A percentile compares a stretch with the other conserved stretches of the same genome.
Conservation (phyloP, 2,888 invertebrate genomes). For the Neoitamus cyanurus region DNA sequence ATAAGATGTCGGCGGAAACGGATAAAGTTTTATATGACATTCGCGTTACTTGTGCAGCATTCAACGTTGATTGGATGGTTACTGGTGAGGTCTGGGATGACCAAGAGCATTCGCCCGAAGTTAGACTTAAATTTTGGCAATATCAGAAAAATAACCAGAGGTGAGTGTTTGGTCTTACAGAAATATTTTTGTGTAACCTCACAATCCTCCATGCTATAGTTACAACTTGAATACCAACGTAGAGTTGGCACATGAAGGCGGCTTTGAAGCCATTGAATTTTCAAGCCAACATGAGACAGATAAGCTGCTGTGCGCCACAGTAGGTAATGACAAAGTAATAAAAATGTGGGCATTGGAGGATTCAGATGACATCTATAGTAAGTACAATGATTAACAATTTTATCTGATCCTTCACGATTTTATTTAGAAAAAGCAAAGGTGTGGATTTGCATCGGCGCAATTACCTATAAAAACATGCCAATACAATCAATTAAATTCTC, state of each 20-base stretch:
- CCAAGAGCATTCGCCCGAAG: conserved; percentile 70
- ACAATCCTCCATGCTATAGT: conserved; percentile 65
- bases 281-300: conserved; percentile 68
- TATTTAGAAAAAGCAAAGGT: conserved; percentile 68
- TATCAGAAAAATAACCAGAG: conserved; percentile 71
- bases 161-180: conserved; percentile 62
- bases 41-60: conserved; percentile 74
- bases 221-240: conserved; percentile 78
- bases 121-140: conserved; percentile 81
- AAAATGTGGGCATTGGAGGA: conserved; percentile 77
- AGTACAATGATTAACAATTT: conserved; percentile 54
- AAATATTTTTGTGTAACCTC: background rate
- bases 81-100: conserved; percentile 76
- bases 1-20: conserved; percentile 75
- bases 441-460: conserved; percentile 76
- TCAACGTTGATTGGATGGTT: conserved; percentile 79
- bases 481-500: conserved; percentile 75
- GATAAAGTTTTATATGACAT: conserved; percentile 72
- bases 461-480: conserved; percentile 72
- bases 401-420: conserved; percentile 6
- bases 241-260: conserved; percentile 76
- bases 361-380: conserved; percentile 69
- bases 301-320: conserved; percentile 71
- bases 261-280: conserved; percentile 72
- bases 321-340: conserved; percentile 75